These are phyloP conservation scores for Meganola albula DNA, from an alignment of 2,888 invertebrate genomes.

Conservation along the genomic window DNA sequence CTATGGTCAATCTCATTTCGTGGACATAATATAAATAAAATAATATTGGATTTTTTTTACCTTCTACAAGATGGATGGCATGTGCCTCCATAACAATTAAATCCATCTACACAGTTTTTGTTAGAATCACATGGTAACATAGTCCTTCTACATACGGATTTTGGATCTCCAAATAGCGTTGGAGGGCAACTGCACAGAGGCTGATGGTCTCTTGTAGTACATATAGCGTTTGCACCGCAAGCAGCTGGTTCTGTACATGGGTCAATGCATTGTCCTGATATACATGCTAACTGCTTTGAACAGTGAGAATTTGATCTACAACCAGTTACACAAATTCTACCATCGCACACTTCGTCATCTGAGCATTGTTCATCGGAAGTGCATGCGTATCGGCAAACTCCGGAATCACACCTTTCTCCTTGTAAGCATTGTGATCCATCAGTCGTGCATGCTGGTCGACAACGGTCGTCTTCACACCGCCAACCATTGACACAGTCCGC, in stretches of 20 bases:
- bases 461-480: conserved; percentile 85
- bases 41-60: conserved; percentile 48
- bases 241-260: conserved; percentile 86
- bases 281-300: conserved; percentile 82
- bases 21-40: neutral
- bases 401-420: conserved; percentile 86
- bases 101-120: conserved; percentile 83
- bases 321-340: conserved; percentile 86
- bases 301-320: conserved; percentile 90
- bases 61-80: conserved; percentile 88
- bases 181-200: conserved; percentile 86
- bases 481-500: conserved; percentile 84
- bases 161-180: conserved; percentile 85
- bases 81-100: conserved; percentile 86
- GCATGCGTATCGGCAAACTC: conserved; percentile 90
- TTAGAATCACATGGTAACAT: conserved; percentile 80
- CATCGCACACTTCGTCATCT: conserved; percentile 91
- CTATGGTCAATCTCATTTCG: too few relatives aligned
- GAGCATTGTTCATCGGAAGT: conserved; percentile 91
- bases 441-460: conserved; percentile 87
- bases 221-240: conserved; percentile 90
- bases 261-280: conserved; percentile 87
- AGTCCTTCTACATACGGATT: conserved; percentile 83
- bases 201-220: conserved; percentile 82
- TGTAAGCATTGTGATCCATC: conserved; percentile 84